These are phyloP conservation scores for Lasiurus cinereus DNA, from an alignment of 2,113 vertebrate genomes.

Conservation along the genomic window DNA sequence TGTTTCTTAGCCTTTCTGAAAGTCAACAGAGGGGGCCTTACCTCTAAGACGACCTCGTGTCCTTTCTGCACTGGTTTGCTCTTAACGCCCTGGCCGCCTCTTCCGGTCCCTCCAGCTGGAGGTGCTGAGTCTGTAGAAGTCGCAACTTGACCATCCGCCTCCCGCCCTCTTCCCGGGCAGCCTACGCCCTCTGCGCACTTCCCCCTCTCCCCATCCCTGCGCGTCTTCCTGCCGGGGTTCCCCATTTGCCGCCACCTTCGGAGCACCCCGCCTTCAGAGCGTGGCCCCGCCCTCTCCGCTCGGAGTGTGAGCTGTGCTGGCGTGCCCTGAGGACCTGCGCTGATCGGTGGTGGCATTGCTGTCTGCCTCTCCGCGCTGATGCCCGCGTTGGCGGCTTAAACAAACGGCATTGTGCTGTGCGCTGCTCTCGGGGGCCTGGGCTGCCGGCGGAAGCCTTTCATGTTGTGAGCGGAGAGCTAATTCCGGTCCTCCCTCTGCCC, in stretches of 20 bases:
- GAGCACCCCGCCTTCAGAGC: rapidly evolving
- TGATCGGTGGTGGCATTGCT: not conserved
- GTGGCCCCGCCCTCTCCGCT: not conserved
- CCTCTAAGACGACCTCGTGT: not conserved
- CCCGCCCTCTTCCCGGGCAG: too few relatives aligned
- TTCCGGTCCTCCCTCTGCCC: not conserved
- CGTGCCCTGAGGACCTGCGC: not conserved
- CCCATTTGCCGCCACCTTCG: not conserved
- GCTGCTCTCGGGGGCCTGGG: not conserved
- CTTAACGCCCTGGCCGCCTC: rapidly evolving
- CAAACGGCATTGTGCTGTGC: not conserved
- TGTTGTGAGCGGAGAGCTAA: not conserved
- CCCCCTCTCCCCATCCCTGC: not conserved
- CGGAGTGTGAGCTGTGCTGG: not conserved
- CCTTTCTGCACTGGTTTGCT: not conserved
- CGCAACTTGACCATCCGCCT: not conserved
- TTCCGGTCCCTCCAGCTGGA: not conserved
- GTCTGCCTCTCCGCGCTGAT: not conserved
- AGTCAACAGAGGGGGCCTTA: not conserved
- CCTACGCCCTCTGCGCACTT: rapidly evolving
- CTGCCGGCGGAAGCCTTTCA: not conserved
- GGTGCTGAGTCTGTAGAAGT: rapidly evolving
- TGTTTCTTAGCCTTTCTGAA: not conserved
- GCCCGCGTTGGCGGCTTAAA: not conserved
- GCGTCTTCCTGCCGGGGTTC: not conserved